Base-by-base conservation (phyloP, 2,888 invertebrate genomes). In the Acleris holmiana region DNA sequence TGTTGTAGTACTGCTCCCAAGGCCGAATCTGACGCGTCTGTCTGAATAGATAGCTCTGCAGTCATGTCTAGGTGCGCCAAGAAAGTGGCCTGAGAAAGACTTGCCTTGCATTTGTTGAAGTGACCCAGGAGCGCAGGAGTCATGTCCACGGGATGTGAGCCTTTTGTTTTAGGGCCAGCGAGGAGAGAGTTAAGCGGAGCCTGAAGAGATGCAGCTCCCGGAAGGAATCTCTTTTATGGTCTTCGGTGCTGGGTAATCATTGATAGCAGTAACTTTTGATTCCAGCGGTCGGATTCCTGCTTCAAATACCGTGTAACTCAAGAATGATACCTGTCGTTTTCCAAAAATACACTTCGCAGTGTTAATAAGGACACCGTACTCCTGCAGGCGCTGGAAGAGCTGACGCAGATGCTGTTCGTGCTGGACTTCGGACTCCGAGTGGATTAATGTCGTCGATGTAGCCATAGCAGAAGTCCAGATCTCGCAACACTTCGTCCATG, bases 1-100 rank as follows among this genome's bases (percentile, higher is more conserved):
- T 86, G 85, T 57, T 88, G 82, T 7, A 89, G 61, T 0, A 76
- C 79, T 1, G 82, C 83, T 0, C 86, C 86, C 4, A 85, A 75
- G 2, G 84, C 78, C 0, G 40, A 61, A 48, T 85, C 80, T 0
- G 85, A 87, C 1, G 86, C 86, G 63, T 87, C 85, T 0, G 76
- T 76, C 0, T 73, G 66, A 0, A 86, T 18, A 0, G 75, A 70
- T 2, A 86, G 44, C 44, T 75, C 59, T 0, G 80, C 74, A n/a
- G 70, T 18, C 0, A 61, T 15, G 5, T 73, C 71, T 0, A 83
- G 85, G 58, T 84, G 80, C 0, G 76, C 75, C 1, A 85, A 61
- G 0, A 82, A 53, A 0, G 83, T 72, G 1, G 80, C 76, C 4
- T 76, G 47, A 7, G 69, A 62, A 0, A 83, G 71, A 8, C 62